A percentile compares a stretch with the other conserved stretches of the same genome.
Evolutionary conservation across 2,797 vertebrate species (phyloP).

Genomic region (Pangasius mekongensis): DNA sequence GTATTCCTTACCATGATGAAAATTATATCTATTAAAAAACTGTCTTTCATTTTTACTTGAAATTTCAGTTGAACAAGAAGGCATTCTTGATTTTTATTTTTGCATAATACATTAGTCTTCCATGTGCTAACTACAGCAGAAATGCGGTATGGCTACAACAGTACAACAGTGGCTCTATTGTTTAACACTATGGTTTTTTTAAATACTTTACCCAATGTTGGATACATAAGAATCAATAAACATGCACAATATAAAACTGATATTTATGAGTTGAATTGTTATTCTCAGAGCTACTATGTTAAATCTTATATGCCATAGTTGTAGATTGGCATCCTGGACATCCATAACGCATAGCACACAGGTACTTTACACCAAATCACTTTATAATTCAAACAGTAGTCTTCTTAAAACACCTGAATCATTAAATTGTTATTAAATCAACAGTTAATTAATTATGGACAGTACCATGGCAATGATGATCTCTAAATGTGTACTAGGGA

Average conservation of each 20-base stretch:
- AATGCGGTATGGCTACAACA: not conserved
- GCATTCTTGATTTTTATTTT: not conserved
- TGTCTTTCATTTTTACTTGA: not conserved
- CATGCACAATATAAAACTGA: slow-evolving; percentile 31
- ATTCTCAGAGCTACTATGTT: not conserved
- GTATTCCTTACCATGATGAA: slow-evolving; percentile 17
- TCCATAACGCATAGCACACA: not conserved
- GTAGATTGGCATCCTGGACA: not conserved
- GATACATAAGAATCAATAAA: slow-evolving; percentile 38
- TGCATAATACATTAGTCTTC: slow-evolving; percentile 7
- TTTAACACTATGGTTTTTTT: not conserved
- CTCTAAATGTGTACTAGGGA: not conserved
- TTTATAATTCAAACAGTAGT: not conserved
- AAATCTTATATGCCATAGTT: not conserved
- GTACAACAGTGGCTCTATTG: not conserved
- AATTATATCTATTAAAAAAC: slow-evolving; percentile 16
- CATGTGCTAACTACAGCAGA: slow-evolving; percentile 10
- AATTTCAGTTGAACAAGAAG: slow-evolving; percentile 10
- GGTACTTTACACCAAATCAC: not conserved
- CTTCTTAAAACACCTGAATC: not conserved
- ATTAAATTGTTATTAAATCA: not conserved
- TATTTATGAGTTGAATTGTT: not conserved
- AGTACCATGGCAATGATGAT: not conserved
- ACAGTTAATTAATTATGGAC: not conserved
- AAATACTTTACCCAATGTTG: slow-evolving; percentile 7